Evolutionary conservation across 2,797 vertebrate genomes (phyloP).

Genomic region (Pseudochromis fuscus): DNA sequence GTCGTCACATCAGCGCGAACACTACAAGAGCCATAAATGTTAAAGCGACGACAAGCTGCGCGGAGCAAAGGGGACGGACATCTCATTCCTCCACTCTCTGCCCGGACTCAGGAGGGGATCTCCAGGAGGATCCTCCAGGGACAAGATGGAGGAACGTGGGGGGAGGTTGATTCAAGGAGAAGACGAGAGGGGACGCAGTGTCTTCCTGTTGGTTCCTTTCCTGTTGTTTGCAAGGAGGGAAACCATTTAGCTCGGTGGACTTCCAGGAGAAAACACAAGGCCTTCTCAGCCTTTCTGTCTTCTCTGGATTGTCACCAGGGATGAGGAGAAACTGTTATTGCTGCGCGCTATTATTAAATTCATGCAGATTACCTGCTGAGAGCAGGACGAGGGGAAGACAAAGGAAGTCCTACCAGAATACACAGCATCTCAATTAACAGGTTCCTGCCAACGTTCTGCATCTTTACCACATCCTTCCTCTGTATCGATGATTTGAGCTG

Average conservation of each 20-base stretch:
- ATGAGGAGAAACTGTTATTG: slow-evolving; percentile 7
- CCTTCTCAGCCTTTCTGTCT: background rate
- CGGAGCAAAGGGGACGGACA: slow-evolving; percentile 2
- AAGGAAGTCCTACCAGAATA: background rate
- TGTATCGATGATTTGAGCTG: background rate
- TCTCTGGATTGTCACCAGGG: background rate
- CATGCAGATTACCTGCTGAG: slow-evolving; percentile 7
- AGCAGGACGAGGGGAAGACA: background rate
- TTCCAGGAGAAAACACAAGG: background rate
- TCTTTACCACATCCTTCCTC: background rate
- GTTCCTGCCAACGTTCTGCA: background rate
- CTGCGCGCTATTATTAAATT: background rate
- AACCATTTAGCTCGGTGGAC: background rate
- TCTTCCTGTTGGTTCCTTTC: background rate
- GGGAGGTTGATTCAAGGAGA: slow-evolving; percentile 6
- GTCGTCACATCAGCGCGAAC: slow-evolving; percentile 18
- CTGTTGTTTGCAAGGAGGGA: background rate
- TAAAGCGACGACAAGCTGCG: slow-evolving; percentile 13
- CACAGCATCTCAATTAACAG: background rate
- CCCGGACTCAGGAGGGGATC: slow-evolving; percentile 16
- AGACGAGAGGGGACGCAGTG: background rate
- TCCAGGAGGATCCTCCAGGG: background rate
- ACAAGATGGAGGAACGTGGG: background rate
- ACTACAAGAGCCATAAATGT: slow-evolving; percentile 16
- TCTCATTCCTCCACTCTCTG: slow-evolving; percentile 11